Evolutionary conservation across 2,888 invertebrate species (phyloP), one percentile per base, ranked within the genome.

Genomic region (Melieria picta): DNA sequence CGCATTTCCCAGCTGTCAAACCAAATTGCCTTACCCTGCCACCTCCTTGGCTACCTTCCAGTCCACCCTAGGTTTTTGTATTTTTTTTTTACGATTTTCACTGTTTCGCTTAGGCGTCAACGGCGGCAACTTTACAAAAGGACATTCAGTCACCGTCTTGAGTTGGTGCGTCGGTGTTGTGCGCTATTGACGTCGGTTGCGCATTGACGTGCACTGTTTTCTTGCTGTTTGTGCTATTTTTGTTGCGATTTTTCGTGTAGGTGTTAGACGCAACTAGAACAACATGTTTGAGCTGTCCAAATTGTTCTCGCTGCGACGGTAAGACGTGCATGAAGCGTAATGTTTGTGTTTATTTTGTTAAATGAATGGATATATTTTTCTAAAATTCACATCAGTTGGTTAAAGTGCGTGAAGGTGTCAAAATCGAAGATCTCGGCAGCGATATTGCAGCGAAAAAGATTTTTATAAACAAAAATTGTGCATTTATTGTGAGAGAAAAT

Each of bases 221-320:
- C 11, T 42, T 7, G 16, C 13, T 42, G 57, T 57, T 57, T n/a
- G 4, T 10, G 58, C 58, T 57, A 66, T 56, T 66, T 66, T 66
- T 58, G 48, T 45, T 47, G 57, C 30, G 43, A 66, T 48, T 57
- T 66, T 10, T 55, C 30, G 46, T 48, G 47, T 66, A 9, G 11
- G 58, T 6, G 3, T 45, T 60, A 4, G 13, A 13, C 4, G 30
- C 30, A 9, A 58, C n/a, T 5, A n/a, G 4, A 7, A 30, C 7
- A 67, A 58, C 78, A 83, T 85, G 85, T 85, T 85, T 73, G 85
- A 85, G 68, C 81, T 85, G 75, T 84, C 86, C 3, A 85, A 85
- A 65, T 67, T 85, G 73, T 85, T 85, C 76, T 79, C 83, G 58
- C 72, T 85, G 73, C 79, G 83, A 75, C 83, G 85, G 85, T 85